phyloP scores from a whole-genome alignment of 1,140 invertebrate genomes.

The Antheraea mylitta region DNA sequence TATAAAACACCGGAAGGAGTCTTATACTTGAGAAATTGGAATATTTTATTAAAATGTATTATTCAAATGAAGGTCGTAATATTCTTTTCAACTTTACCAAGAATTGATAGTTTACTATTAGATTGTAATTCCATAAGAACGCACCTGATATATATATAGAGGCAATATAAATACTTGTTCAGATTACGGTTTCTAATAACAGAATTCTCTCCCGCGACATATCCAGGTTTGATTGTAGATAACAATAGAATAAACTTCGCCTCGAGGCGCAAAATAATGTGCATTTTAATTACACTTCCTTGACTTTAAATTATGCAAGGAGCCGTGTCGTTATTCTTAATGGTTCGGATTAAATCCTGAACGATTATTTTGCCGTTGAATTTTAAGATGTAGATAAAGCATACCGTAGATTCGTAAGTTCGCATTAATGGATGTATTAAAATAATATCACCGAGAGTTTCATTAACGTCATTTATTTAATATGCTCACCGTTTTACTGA shows the following conservation, averaged over 20 bases:
- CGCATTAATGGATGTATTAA: constrained; percentile 7
- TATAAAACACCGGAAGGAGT: too few relatives aligned
- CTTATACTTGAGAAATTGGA: too few relatives aligned
- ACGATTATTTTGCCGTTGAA: constrained; percentile 37
- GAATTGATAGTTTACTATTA: background rate
- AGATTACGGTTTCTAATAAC: constrained; percentile 37
- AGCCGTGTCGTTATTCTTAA: constrained; percentile 48
- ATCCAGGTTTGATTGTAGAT: constrained; percentile 40
- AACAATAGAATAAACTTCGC: constrained; percentile 44
- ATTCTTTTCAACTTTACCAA: background rate
- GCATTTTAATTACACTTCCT: constrained; percentile 58
- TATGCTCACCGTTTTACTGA: background rate
- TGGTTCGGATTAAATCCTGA: constrained; percentile 46
- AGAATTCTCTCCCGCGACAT: constrained; percentile 9
- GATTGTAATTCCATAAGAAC: background rate
- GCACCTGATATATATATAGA: constrained; percentile 1
- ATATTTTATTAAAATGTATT: too few relatives aligned
- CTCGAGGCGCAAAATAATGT: constrained; percentile 43
- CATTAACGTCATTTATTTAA: constrained; percentile 7
- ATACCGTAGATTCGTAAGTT: constrained; percentile 10
- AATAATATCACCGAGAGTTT: background rate
- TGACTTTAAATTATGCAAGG: constrained; percentile 46
- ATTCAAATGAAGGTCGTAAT: too few relatives aligned
- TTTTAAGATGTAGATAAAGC: constrained; percentile 27
- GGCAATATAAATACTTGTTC: background rate